Base-by-base conservation (phyloP, 30 jellyfish, hydroid and myxozoan genomes). In the Pelagia noctiluca region DNA sequence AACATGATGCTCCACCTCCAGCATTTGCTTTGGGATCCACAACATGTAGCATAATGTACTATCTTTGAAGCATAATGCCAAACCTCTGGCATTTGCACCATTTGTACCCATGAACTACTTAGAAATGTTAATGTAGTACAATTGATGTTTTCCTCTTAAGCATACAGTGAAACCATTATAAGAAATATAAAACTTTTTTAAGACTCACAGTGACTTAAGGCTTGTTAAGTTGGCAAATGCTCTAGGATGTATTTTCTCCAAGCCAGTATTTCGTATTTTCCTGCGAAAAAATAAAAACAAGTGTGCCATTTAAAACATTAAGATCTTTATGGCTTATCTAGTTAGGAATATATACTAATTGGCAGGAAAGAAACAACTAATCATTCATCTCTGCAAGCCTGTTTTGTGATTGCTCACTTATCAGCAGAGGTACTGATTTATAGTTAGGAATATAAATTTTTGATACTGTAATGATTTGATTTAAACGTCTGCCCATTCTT, bases 181-280 rank as follows among this genome's bases (percentile, higher is more conserved):
- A 42, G 16, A 8, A 42, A 5, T 5, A 42, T 16, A 42, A 42
- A 42, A 16, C 57, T 42, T 42, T 5, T 24, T 34, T 47, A n/a
- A 42, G 10, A 62, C 95, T 74, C 63, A 86, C 96, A 86, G 67
- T 21, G 73, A 61, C 0, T 16, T 19, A n/a, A 86, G 80, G 54
- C 78, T 68, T 66, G 74, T 76, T 71, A 86, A 46, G 33, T 86
- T 76, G 50, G n/a, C 54, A 65, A 88, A 88, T 33, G 93, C 97
- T 12, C 74, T 64, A 2, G 83, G 93, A 33, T 88, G 93, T 19
- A 88, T 88, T 23, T 47, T 52, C 25, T 80, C 83, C 80, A 88
- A 28, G 12, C 89, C 89, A 29, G 97, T 88, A 26, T 63, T 54
- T 61, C 93, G 29, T 7, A 88, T 73, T 62, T 53, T 78, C 89